Conservation (phyloP, 2,888 invertebrate genomes). For the Aspidiotus destructor region DNA sequence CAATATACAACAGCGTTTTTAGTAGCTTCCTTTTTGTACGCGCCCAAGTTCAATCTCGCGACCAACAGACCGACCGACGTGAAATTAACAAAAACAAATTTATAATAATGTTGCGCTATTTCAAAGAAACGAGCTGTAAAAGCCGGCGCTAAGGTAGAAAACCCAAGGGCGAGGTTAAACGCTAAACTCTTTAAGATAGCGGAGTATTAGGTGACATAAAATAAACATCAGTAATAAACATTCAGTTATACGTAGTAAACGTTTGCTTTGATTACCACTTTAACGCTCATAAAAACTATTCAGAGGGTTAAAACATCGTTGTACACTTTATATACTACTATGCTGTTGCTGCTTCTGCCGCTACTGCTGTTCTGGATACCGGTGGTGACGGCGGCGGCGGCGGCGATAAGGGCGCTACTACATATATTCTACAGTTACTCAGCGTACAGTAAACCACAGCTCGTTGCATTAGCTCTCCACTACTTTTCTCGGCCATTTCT, state of each 20-base stretch:
- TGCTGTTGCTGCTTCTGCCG: too few species aligned
- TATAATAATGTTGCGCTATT: conserved; percentile 12
- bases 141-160: conserved; percentile 22
- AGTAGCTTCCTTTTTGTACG: too few species aligned
- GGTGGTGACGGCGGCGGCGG: too few species aligned
- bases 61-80: neutral
- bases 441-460: too few species aligned
- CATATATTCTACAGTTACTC: too few species aligned
- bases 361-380: too few species aligned
- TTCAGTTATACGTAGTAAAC: conserved; percentile 32
- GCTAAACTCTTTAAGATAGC: conserved; percentile 31
- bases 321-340: neutral
- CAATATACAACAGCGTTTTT: too few species aligned
- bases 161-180: conserved; percentile 31
- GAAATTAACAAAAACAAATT: conserved; percentile 13
- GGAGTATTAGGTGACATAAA: conserved; percentile 26
- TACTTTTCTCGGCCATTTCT: too few species aligned
- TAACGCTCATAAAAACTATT: conserved; percentile 32
- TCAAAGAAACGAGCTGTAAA: conserved; percentile 29
- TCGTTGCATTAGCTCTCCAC: too few species aligned
- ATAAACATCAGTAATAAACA: conserved; percentile 33
- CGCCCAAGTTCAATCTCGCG: too few species aligned
- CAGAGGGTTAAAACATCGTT: conserved; percentile 31
- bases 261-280: conserved; percentile 32
- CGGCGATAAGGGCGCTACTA: too few species aligned